Conservation (phyloP, 2,888 invertebrate species). For the Gryllus longicercus region DNA sequence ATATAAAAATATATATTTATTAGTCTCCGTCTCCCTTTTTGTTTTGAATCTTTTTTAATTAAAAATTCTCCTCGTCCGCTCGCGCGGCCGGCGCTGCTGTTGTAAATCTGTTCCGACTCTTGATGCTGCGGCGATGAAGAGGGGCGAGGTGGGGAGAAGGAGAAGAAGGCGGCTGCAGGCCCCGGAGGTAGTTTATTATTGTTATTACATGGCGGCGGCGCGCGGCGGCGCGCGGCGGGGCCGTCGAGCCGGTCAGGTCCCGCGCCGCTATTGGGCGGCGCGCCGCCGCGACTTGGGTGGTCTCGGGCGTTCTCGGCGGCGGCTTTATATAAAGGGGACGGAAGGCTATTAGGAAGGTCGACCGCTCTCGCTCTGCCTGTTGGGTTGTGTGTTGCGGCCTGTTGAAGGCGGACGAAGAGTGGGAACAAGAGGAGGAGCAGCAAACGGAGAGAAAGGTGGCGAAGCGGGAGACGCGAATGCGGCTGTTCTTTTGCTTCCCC, state of each 20-base stretch:
- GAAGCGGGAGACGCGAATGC: not conserved
- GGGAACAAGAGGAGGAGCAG: not conserved
- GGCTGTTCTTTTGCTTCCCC: not conserved
- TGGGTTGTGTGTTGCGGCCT: conserved; percentile 3
- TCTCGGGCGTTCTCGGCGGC: not conserved
- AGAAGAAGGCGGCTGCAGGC: not conserved
- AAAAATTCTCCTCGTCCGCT: not conserved
- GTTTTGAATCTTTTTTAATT: not conserved
- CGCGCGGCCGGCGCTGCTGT: not conserved
- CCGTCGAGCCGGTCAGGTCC: not conserved
- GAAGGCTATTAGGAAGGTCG: conserved; percentile 17
- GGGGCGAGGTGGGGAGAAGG: not conserved
- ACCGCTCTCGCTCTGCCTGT: not conserved
- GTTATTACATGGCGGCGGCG: not conserved
- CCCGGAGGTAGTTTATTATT: conserved; percentile 3
- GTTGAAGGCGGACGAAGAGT: not conserved
- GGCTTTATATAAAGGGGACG: conserved; percentile 8
- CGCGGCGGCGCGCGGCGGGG: not conserved
- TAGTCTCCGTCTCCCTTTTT: not conserved
- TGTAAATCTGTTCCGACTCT: conserved; percentile 1
- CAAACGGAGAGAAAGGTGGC: too few species aligned
- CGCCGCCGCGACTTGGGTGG: not conserved
- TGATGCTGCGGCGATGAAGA: not conserved
- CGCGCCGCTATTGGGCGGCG: not conserved
- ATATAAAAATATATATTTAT: not conserved